Conservation (phyloP, 2,888 invertebrate species). For the Leptopilina drosophilae region DNA sequence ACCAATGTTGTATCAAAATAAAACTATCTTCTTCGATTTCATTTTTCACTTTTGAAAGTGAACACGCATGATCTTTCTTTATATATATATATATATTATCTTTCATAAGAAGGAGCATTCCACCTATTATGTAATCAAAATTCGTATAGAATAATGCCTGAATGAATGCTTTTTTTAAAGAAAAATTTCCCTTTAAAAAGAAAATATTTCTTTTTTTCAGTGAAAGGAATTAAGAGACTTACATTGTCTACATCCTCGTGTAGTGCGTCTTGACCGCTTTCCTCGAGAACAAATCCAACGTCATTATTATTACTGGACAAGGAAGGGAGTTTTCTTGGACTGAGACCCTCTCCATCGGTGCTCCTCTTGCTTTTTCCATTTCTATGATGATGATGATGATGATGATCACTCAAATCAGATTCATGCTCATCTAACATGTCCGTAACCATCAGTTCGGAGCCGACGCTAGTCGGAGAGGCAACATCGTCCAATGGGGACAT, state of each 20-base stretch:
- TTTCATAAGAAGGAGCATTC: no score
- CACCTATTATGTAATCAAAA: no score
- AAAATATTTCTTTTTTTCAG: neutral
- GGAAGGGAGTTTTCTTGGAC: constrained; percentile 70
- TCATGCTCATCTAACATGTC: constrained; percentile 74
- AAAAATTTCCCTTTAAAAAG: no score
- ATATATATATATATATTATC: no score
- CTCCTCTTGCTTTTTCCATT: constrained; percentile 69
- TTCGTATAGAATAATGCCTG: no score
- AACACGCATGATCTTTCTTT: no score
- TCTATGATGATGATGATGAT: constrained; percentile 41
- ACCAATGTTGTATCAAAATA: no score
- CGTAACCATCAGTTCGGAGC: constrained; percentile 73
- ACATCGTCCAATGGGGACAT: constrained; percentile 75
- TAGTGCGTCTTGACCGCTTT: constrained; percentile 67
- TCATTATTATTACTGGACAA: constrained; percentile 72
- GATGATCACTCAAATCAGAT: constrained; percentile 53
- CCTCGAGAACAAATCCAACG: constrained; percentile 73
- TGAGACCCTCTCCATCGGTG: constrained; percentile 65
- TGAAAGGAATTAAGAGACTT: constrained; percentile 59
- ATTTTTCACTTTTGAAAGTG: no score
- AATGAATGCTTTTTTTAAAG: no score
- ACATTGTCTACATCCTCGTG: constrained; percentile 72
- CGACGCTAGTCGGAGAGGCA: constrained; percentile 72
- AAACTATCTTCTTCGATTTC: no score